Evolutionary conservation across 2,113 vertebrate species (phyloP), one percentile per base, ranked within the genome.

Genomic region (Pavo muticus): DNA sequence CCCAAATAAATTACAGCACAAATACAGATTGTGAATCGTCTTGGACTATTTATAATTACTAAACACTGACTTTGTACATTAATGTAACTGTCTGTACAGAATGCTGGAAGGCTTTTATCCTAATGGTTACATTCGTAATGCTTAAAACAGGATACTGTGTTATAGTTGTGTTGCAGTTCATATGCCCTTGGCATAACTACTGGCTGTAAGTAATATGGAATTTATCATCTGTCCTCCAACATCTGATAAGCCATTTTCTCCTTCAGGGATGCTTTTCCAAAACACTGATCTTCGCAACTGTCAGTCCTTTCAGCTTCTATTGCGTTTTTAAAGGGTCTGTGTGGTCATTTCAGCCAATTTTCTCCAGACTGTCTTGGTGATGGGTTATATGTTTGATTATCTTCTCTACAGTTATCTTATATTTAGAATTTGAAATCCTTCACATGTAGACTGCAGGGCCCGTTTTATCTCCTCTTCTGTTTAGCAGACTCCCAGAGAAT

Each of bases 1-100:
- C n/a, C 35, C 61, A 75, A 73, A 59, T 91, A 87, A 75, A 35
- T 72, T 92, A 61, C 45, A 69, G 27, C 72, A 32, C 57, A 59
- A 89, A 72, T 65, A 44, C 19, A 65, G 59, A n/a, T 12, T 54
- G 9, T 76, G 45, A 92, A 56, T 74, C 75, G 32, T 72, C 60
- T 87, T 85, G 40, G 25, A 83, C 79, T 76, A 74, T 40, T 95
- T 17, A 17, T 71, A 87, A 84, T 80, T 92, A 57, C 83, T 69
- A 6, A 71, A 81, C 61, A 37, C 57, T 70, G 37, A 59, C 63
- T 92, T 83, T 32, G 29, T 61, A 37, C 44, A 61, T 59, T 52
- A 69, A 12, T 0, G 0, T 57, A 57, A 45, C 60, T 84, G 35
- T 40, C 56, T 56, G n/a, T 30, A 17, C 47, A 73, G 52, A 84